Evolutionary conservation across 1,140 invertebrate genomes (phyloP).

Genomic region (Zaprionus davidi): DNA sequence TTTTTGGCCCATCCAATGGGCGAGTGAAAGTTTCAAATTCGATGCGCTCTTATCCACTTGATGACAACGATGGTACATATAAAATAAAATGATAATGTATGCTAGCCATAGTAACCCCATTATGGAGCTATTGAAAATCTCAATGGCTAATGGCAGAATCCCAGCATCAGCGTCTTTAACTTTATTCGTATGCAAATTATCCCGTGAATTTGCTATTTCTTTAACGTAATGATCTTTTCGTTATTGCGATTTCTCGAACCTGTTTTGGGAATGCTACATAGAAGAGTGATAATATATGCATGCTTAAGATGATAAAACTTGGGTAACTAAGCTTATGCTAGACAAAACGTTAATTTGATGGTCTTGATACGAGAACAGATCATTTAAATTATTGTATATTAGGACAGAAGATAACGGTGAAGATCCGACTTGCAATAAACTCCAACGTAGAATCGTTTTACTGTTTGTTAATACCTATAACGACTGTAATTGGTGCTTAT

Average conservation of each 20-base stretch:
- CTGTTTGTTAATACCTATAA: not conserved
- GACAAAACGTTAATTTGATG: not conserved
- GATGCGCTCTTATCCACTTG: constrained; percentile 44
- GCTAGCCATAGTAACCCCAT: constrained; percentile 52
- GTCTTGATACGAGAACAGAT: not conserved
- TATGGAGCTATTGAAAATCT: constrained; percentile 43
- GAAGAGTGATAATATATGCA: not conserved
- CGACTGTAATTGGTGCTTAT: constrained; percentile 37
- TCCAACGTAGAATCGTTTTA: not conserved
- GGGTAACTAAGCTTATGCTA: not conserved
- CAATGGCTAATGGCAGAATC: constrained; percentile 34
- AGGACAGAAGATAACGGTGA: not conserved
- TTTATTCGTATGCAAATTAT: constrained; percentile 64
- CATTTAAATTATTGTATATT: not conserved
- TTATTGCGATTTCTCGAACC: constrained; percentile 24
- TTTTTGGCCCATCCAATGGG: constrained; percentile 18
- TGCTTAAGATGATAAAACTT: constrained; percentile 9
- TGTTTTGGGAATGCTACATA: constrained; percentile 18
- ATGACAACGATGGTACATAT: constrained; percentile 1
- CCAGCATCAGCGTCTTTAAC: constrained; percentile 24
- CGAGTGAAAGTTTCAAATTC: constrained; percentile 39
- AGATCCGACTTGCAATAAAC: not conserved
- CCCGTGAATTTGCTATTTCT: constrained; percentile 52
- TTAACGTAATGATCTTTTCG: constrained; percentile 3
- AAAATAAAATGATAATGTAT: constrained; percentile 28